Evolutionary conservation across 2,888 invertebrate genomes (phyloP), one percentile per base, ranked within the genome.

Genomic region (Tholera decimalis): DNA sequence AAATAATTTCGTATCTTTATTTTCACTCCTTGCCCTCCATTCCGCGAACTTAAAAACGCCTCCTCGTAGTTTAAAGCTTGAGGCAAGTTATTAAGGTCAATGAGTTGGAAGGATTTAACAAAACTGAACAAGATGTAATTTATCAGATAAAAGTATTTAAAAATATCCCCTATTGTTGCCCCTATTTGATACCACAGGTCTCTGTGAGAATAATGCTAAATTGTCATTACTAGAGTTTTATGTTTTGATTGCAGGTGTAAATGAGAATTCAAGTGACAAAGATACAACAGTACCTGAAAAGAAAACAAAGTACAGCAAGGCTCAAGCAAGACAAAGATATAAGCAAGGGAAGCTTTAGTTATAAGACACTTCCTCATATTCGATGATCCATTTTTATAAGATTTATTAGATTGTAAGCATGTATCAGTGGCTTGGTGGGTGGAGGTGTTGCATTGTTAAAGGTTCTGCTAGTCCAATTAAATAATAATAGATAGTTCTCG

Each of bases 251-350:
- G 28, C 90, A 94, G 93, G 88, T 81, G 71, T 86, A 59, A 90
- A 87, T 81, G 86, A 85, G 24, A 83, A 86, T 63, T 78, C 87
- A n/a, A 88, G 84, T 60, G 91, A 92, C 75, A 89, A 91, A 77
- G 94, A 94, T 58, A 81, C 83, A 18, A 77, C 87, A 54, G 72
- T 89, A 73, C 92, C 93, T 61, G 95, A 94, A 73, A 93, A 93
- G 79, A 93, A 93, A 77, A 86, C 88, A 11, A 94, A 97, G 85
- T 97, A 97, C 83, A 97, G 97, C 74, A 97, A 97, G 93, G 97
- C 97, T 5, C 97, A 97, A 90, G 97, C 97, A 13, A 93, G 97
- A 76, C 97, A 97, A 83, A 95, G 97, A 88, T 97, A 97, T 89
- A 97, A 97, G 88, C 97, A 97, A 90, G 97, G 97, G 73, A 97